Evolutionary conservation across 2,797 vertebrate species (phyloP).

Genomic region (Gallinago solitaria): DNA sequence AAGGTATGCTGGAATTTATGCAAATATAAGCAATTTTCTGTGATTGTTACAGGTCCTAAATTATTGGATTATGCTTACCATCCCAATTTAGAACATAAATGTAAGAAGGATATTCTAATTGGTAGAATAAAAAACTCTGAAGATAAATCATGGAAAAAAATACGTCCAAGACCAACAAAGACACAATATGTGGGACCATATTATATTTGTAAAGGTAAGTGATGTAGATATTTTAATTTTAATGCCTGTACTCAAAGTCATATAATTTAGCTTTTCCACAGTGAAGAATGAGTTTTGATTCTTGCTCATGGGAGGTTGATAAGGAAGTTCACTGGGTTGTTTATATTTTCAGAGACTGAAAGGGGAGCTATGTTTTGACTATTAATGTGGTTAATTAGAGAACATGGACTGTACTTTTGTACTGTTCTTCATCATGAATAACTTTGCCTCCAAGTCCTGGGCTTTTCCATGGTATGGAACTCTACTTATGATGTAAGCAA

Average conservation of each 20-base stretch:
- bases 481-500: not conserved
- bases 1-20: not conserved
- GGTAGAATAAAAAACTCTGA: constrained; percentile 87
- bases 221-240: not conserved
- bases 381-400: not conserved
- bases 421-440: not conserved
- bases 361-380: not conserved
- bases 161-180: constrained; percentile 94
- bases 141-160: constrained; percentile 92
- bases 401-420: not conserved
- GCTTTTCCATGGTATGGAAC: not conserved
- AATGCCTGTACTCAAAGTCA: not conserved
- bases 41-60: constrained; percentile 83
- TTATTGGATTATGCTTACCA: constrained; percentile 87
- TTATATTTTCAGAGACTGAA: not conserved
- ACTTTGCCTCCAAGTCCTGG: not conserved
- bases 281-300: not conserved
- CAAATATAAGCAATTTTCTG: not conserved
- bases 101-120: constrained; percentile 96
- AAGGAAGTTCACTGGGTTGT: not conserved
- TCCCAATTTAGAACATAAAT: constrained; percentile 90
- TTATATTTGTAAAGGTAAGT: constrained; percentile 97
- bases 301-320: not conserved
- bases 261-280: not conserved
- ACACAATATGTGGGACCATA: constrained; percentile 96